Evolutionary conservation across 2,797 vertebrate species (phyloP).

Genomic region (Labeo calbasu): DNA sequence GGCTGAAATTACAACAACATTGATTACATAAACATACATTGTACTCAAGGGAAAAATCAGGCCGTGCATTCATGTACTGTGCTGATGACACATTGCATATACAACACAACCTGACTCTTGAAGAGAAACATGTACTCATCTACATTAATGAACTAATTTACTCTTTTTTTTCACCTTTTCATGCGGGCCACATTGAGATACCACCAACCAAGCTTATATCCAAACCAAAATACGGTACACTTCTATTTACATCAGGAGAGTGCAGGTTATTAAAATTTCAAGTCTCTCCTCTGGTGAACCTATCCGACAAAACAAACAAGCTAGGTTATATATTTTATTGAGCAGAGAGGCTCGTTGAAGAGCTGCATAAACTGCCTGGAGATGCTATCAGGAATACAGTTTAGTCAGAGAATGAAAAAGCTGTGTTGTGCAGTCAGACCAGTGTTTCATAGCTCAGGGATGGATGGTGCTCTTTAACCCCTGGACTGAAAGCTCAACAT

Average conservation of each 20-base stretch:
- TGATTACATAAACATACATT: no score
- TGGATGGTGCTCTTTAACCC: neutral
- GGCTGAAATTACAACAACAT: no score
- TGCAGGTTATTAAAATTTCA: slow-evolving; percentile 13
- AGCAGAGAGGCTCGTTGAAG: slow-evolving; percentile 2
- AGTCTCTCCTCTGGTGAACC: neutral
- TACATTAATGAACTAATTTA: neutral
- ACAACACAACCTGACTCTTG: neutral
- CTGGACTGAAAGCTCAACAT: neutral
- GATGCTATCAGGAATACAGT: neutral
- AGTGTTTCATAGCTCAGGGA: neutral
- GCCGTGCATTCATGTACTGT: no score
- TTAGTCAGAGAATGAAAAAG: neutral
- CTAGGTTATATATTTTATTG: neutral
- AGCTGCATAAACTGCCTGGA: slow-evolving; percentile 27
- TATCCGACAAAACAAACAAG: neutral
- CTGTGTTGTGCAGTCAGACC: neutral
- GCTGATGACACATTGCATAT: no score
- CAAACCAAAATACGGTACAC: neutral
- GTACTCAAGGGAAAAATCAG: no score
- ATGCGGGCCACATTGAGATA: neutral
- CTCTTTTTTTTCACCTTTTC: neutral
- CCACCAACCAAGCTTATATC: neutral
- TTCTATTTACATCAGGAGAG: neutral
- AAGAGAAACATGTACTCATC: neutral